Conservation (phyloP, 2,888 invertebrate species). For the Lycaena phlaeas region DNA sequence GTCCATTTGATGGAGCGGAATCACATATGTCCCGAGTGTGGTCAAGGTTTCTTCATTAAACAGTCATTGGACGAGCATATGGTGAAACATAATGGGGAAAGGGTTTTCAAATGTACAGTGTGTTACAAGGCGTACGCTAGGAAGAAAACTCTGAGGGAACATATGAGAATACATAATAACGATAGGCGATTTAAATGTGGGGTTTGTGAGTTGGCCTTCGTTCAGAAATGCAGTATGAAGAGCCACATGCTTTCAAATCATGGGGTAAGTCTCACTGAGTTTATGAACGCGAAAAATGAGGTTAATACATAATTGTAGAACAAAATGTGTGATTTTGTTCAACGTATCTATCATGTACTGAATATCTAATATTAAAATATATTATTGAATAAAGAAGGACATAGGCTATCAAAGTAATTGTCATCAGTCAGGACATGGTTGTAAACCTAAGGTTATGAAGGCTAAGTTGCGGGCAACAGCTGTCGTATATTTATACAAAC, state of each 20-base stretch:
- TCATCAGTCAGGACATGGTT: too few species aligned
- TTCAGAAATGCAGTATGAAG: slow-evolving; percentile 51
- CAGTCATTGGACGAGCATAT: slow-evolving; percentile 55
- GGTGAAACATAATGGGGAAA: slow-evolving; percentile 55
- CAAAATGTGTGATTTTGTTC: too few species aligned
- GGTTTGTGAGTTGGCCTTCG: slow-evolving; percentile 45
- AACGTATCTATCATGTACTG: too few species aligned
- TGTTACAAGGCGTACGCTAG: slow-evolving; percentile 54
- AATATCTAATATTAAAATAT: too few species aligned
- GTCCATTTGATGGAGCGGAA: slow-evolving; percentile 58
- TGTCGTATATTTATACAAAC: too few species aligned
- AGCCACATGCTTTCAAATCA: slow-evolving; percentile 59
- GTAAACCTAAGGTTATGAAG: too few species aligned
- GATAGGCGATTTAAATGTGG: slow-evolving; percentile 56
- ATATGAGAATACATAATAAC: slow-evolving; percentile 61
- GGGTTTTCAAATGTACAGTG: slow-evolving; percentile 47
- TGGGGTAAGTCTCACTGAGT: slow-evolving; percentile 45
- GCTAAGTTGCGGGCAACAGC: too few species aligned
- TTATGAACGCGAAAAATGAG: slow-evolving; percentile 28
- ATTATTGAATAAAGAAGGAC: too few species aligned
- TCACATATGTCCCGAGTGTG: slow-evolving; percentile 52
- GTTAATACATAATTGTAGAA: not conserved
- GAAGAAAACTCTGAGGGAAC: slow-evolving; percentile 53
- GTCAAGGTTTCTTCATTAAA: slow-evolving; percentile 54
- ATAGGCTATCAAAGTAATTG: too few species aligned